Evolutionary conservation across 2,888 invertebrate genomes (phyloP), one percentile per base, ranked within the genome.

Genomic region (Brenthis hecate): DNA sequence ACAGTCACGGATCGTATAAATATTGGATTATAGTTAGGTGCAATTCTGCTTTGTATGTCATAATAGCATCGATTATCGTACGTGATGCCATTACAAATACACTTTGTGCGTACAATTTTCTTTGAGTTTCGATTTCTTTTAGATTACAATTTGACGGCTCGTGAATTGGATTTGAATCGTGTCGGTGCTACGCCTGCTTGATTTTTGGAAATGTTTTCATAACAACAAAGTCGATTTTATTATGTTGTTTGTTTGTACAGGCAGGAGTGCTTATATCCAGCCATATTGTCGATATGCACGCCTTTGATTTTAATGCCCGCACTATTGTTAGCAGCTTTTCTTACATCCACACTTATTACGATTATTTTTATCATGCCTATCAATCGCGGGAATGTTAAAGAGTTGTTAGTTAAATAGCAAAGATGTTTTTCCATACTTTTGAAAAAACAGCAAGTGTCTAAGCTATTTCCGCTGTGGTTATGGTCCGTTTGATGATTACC

Each of bases 1-100:
- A 81, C 84, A 87, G 86, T 87, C 88, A 88, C 86, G 84, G 82
- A 85, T 83, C 86, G 82, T 87, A 91, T 91, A 90, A 90, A 91
- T 91, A 92, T 92, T 92, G 92, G 92, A 91, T 92, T 92, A 92
- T 89, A 88, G 81, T 91, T 87, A 89, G 89, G 89, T 87, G 90
- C 89, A 89, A 90, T 91, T 89, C 89, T 85, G 78, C 79, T 83
- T 81, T 85, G 88, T 88, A 89, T 91, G 92, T 92, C 91, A 92
- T 92, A 92, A 92, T 92, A 88, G 85, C 88, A 74, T 81, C 87
- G 90, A 90, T 92, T 91, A 90, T 88, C 80, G 85, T 91, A 92
- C 92, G 92, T 92, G 92, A 92, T 91, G 88, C 87, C 83, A 92
- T 92, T 92, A 92, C 89, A 88, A 88, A 91, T 89, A 81, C 78